phyloP scores from a whole-genome alignment of 2,888 invertebrate genomes.

The Notodonta ziczac region DNA sequence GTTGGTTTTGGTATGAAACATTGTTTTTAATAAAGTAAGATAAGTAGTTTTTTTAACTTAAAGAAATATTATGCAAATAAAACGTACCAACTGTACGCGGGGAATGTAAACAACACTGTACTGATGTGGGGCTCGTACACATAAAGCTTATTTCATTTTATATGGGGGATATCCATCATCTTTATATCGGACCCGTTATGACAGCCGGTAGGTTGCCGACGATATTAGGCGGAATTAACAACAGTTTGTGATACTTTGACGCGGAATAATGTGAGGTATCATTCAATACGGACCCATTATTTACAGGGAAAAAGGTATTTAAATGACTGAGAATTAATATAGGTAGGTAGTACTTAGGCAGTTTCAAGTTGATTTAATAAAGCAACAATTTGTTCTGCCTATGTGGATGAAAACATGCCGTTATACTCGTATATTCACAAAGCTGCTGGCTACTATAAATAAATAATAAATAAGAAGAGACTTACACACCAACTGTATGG shows the following conservation, averaged over 20 bases:
- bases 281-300: constrained; percentile 53
- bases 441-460: no score
- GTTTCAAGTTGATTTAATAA: no score
- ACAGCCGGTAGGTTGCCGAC: constrained; percentile 74
- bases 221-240: constrained; percentile 81
- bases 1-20: no score
- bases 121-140: constrained; percentile 43
- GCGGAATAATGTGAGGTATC: constrained; percentile 66
- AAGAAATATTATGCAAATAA: constrained; percentile 4
- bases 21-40: no score
- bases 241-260: constrained; percentile 78
- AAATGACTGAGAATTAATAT: no score
- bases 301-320: constrained; percentile 9
- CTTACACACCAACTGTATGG: no score
- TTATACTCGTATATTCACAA: no score
- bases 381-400: no score
- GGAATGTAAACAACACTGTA: constrained; percentile 23
- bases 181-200: constrained; percentile 73
- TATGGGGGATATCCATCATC: constrained; percentile 78
- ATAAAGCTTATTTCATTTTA: constrained; percentile 63
- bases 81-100: constrained; percentile 15
- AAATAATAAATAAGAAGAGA: no score
- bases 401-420: no score
- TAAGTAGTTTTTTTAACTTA: no score
- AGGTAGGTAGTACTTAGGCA: no score